Percentiles rank a stretch among this genome's conserved stretches.
Conservation (phyloP, 1,140 invertebrate genomes). For the Oreohelix idahoensis region DNA sequence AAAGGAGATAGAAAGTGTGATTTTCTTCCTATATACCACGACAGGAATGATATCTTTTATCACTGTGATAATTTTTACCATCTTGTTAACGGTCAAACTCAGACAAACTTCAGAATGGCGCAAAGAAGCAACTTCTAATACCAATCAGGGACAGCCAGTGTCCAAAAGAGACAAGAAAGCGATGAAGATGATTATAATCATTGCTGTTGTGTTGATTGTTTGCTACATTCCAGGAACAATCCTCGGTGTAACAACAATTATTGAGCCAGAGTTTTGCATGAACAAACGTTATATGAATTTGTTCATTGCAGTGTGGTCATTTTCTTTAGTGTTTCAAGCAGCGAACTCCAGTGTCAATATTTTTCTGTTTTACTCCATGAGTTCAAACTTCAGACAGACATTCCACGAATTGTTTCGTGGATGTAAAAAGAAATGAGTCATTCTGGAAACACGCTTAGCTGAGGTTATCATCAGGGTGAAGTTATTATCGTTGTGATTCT, state of each 20-base stretch:
- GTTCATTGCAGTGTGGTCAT: background rate
- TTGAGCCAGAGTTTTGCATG: background rate
- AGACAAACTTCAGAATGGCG: background rate
- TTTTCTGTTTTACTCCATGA: background rate
- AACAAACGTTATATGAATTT: background rate
- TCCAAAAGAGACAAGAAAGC: background rate
- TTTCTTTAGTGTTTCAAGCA: background rate
- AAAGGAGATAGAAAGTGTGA: background rate
- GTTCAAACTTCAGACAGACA: background rate
- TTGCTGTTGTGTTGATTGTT: background rate
- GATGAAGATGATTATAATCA: background rate
- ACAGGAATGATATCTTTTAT: background rate
- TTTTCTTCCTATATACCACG: background rate
- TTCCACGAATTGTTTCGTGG: background rate
- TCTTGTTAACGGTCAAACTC: background rate
- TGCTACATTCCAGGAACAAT: background rate
- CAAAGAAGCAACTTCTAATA: background rate
- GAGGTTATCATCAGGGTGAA: too few species aligned
- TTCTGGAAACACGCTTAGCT: too few species aligned
- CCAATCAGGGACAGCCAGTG: background rate
- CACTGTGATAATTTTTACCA: background rate
- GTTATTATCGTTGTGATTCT: too few species aligned
- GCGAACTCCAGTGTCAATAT: background rate
- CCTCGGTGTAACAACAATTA: background rate
- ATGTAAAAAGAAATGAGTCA: too few species aligned